Evolutionary conservation across 2,113 vertebrate species (phyloP), one percentile per base, ranked within the genome.

Genomic region (Solea solea): DNA sequence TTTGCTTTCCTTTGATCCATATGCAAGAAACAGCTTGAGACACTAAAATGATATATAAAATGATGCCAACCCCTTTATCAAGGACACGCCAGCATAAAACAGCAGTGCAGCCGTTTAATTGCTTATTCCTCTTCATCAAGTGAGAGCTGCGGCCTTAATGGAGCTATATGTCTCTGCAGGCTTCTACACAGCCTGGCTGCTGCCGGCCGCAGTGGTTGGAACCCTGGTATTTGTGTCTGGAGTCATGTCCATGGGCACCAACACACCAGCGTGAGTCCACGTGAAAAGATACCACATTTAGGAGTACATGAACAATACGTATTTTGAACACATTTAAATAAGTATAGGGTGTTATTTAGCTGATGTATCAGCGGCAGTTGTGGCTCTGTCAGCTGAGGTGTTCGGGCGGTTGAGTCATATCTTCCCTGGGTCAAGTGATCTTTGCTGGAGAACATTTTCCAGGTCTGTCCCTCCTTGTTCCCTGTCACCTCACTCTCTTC

Each of bases 121-220:
- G 55, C 67, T 28, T 25, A 50, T 49, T 48, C 27, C 27, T 28
- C 51, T 12, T 9, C 57, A 40, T 74, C 74, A 63, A 7, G 55
- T 9, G 8, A 78, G 49, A 78, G 52, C 71, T 50, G 56, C 65
- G 53, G 70, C 53, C 77, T 86, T 13, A 72, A 80, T 69, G 75
- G 3, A 69, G n/a, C 55, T 68, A 48, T 80, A 5, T 84, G 52
- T 74, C 55, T 81, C 64, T 80, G 67, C 78, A 95, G 95, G 94
- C 45, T 96, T 95, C 91, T 94, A 94, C 85, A 94, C 92, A 3
- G 90, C 92, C 15, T 95, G 93, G 93, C 92, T 95, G 44, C 93
- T 95, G 66, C 94, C 94, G 0, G 93, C 92, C 0, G 92, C 94
- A 0, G 70, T 90, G n/a, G 88, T 95, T 2, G 94, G 95, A 54